Conservation (phyloP, 2,888 invertebrate genomes). For the Eupithecia subfuscata region DNA sequence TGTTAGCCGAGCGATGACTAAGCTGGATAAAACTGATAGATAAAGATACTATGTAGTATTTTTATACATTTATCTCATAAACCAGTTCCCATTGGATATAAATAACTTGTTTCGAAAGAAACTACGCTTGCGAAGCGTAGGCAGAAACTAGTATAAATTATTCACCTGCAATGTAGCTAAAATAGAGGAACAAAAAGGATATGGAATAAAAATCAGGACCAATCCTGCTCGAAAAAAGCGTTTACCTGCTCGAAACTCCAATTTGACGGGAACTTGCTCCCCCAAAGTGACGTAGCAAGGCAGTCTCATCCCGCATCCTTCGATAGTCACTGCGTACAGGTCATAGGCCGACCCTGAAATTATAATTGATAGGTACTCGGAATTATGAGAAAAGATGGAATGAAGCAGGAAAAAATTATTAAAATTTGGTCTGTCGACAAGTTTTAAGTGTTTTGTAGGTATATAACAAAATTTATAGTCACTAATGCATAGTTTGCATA, state of each 20-base stretch:
- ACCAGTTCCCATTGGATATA: background rate
- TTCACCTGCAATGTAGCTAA: too few relatives aligned
- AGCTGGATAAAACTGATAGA: background rate
- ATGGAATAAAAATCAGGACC: too few relatives aligned
- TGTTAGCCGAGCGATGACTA: background rate
- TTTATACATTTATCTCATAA: too few relatives aligned
- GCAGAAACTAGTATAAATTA: too few relatives aligned
- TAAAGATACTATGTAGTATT: too few relatives aligned
- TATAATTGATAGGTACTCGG: background rate
- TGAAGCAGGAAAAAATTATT: background rate
- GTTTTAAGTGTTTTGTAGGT: too few relatives aligned
- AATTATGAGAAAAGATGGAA: background rate
- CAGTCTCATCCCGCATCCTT: slow-evolving; percentile 64
- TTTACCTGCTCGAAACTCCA: slow-evolving; percentile 68
- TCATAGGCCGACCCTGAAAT: slow-evolving; percentile 72
- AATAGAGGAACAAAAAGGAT: too few relatives aligned
- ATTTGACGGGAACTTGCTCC: slow-evolving; percentile 63
- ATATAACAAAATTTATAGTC: too few relatives aligned
- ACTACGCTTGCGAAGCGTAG: too few relatives aligned
- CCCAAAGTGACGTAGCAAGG: slow-evolving; percentile 74
- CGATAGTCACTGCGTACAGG: slow-evolving; percentile 66
- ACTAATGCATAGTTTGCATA: too few relatives aligned
- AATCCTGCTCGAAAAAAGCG: background rate
- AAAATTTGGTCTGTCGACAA: background rate
- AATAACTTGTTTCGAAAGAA: too few relatives aligned